Conservation (phyloP, 2,113 vertebrate species). For the Nothocercus julius region DNA sequence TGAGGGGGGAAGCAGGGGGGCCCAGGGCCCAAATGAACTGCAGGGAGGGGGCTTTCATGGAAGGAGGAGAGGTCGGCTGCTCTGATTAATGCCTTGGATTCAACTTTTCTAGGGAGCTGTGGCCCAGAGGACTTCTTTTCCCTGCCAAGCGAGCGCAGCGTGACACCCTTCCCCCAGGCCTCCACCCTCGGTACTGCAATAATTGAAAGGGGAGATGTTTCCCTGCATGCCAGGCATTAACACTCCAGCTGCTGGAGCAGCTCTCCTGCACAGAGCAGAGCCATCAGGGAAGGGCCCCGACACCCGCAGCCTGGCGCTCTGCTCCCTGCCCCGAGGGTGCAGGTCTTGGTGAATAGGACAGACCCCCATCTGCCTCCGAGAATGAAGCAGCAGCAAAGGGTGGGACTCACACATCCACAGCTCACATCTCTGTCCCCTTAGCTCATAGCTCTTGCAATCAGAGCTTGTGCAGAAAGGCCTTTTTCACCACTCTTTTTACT, state of each 20-base stretch:
- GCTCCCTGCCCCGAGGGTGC: not conserved
- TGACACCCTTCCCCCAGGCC: not conserved
- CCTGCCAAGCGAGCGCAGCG: not conserved
- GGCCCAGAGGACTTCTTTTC: conserved; percentile 37
- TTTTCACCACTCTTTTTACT: not conserved
- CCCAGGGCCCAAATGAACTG: not conserved
- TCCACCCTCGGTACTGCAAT: not conserved
- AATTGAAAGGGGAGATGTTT: not conserved
- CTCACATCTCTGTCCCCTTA: not conserved
- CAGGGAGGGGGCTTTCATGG: not conserved
- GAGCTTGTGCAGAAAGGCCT: conserved; percentile 7
- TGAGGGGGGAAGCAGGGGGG: not conserved
- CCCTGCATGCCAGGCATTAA: not conserved
- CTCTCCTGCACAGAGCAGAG: accelerated
- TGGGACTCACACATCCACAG: not conserved
- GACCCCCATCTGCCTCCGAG: accelerated
- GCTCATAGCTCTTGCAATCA: not conserved
- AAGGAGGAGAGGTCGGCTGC: conserved; percentile 13
- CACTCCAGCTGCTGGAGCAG: not conserved
- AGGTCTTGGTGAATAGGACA: not conserved
- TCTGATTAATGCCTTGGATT: conserved; percentile 41
- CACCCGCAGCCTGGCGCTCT: not conserved
- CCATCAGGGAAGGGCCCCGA: accelerated
- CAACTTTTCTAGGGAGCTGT: conserved; percentile 53
- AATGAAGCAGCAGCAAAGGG: not conserved